Evolutionary conservation across 2,888 invertebrate species (phyloP).

Genomic region (Tachina fera): DNA sequence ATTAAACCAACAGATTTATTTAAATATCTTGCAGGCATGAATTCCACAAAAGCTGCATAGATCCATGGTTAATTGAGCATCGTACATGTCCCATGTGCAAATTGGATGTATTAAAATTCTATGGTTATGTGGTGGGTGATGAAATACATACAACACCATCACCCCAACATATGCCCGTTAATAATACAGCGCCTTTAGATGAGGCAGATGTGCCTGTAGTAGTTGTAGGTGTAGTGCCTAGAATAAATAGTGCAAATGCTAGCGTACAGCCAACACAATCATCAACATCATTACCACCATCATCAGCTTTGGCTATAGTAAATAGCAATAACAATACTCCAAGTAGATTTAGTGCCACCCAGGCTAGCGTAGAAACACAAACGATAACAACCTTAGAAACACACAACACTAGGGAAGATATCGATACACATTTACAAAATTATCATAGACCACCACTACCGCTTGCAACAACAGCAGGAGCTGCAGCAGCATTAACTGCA

Average conservation of each 20-base stretch:
- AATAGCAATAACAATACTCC: slow-evolving; percentile 62
- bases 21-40: slow-evolving; percentile 87
- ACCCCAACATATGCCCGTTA: slow-evolving; percentile 75
- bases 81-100: slow-evolving; percentile 99
- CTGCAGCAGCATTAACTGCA: slow-evolving; percentile 57
- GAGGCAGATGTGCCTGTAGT: slow-evolving; percentile 77
- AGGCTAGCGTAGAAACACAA: slow-evolving; percentile 69
- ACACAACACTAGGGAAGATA: slow-evolving; percentile 64
- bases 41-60: slow-evolving; percentile 97
- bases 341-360: slow-evolving; percentile 65
- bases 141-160: slow-evolving; percentile 81
- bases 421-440: slow-evolving; percentile 54
- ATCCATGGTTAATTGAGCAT: slow-evolving; percentile 97
- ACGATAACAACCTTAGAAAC: slow-evolving; percentile 63
- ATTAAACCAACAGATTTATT: slow-evolving; percentile 5
- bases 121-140: slow-evolving; percentile 92
- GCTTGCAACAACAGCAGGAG: slow-evolving; percentile 51
- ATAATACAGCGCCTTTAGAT: slow-evolving; percentile 62
- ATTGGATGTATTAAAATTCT: slow-evolving; percentile 95
- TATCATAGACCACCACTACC: slow-evolving; percentile 58
- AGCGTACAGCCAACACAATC: slow-evolving; percentile 14
- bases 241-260: slow-evolving; percentile 44
- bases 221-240: slow-evolving; percentile 76
- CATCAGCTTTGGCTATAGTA: slow-evolving; percentile 72
- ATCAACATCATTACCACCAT: slow-evolving; percentile 6